Conservation (phyloP, 2,888 invertebrate genomes). For the Galeruca laticollis region DNA sequence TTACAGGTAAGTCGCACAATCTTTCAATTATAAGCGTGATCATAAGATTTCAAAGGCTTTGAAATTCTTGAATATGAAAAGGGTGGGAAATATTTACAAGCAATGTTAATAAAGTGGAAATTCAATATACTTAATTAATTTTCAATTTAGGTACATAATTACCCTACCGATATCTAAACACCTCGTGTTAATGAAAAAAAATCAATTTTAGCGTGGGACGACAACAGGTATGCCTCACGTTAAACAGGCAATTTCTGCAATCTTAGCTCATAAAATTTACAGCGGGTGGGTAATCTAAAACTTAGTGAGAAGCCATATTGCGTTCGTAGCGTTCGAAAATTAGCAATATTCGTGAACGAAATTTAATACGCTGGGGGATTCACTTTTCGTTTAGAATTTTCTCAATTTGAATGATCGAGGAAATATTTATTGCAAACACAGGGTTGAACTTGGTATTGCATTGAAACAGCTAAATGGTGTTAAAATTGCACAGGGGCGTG, state of each 20-base stretch:
- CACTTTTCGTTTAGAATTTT: constrained; percentile 39
- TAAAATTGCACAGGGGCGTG: too few relatives aligned
- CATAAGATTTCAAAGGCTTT: background rate
- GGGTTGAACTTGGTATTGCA: background rate
- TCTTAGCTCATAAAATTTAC: constrained; percentile 24
- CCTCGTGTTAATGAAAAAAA: background rate
- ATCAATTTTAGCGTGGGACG: background rate
- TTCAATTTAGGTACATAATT: background rate
- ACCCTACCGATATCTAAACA: background rate
- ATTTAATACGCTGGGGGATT: constrained; percentile 38
- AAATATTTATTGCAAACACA: background rate
- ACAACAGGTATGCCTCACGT: constrained; percentile 20
- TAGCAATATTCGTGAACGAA: constrained; percentile 33
- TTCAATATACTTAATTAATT: background rate
- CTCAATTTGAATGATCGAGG: constrained; percentile 28
- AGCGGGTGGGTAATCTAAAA: constrained; percentile 27
- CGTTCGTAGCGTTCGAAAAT: constrained; percentile 28
- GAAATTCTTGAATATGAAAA: background rate
- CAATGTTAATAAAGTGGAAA: background rate
- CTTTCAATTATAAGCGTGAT: background rate
- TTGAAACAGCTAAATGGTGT: too few relatives aligned
- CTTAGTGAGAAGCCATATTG: constrained; percentile 22
- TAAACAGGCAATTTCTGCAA: constrained; percentile 20
- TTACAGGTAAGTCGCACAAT: too few relatives aligned
- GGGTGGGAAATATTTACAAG: too few relatives aligned